phyloP scores from a whole-genome alignment of 2,797 vertebrate genomes.

The Siniperca undulata region DNA sequence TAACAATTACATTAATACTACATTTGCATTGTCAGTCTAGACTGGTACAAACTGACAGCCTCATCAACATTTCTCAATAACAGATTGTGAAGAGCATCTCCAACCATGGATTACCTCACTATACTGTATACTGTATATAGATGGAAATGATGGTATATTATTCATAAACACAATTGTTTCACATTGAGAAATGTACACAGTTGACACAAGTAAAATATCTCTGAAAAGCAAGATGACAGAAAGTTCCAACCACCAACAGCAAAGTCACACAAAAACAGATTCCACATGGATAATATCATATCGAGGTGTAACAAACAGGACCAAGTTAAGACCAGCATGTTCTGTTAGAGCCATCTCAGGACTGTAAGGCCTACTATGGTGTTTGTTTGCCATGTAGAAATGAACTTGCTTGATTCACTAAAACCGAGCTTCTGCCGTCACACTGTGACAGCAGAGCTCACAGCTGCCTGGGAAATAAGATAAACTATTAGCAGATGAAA shows the following conservation, averaged over 20 bases:
- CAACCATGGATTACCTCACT: not conserved
- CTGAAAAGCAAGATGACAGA: conserved; percentile 4
- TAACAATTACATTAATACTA: not conserved
- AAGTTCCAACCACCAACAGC: not conserved
- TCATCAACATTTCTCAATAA: not conserved
- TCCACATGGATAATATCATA: conserved; percentile 38
- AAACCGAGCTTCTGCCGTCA: conserved; percentile 66
- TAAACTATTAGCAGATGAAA: conserved; percentile 76
- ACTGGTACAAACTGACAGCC: not conserved
- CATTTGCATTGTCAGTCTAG: not conserved
- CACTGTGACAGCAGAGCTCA: conserved; percentile 67
- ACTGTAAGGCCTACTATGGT: conserved; percentile 51
- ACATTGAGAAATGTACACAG: not conserved
- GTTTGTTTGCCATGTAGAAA: conserved; percentile 83
- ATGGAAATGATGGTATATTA: not conserved
- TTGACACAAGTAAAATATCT: not conserved
- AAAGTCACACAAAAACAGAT: conserved; percentile 27
- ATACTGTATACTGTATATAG: too few species aligned
- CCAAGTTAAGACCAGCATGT: conserved; percentile 36
- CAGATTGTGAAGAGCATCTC: not conserved
- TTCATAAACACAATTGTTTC: not conserved
- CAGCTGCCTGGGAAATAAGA: conserved; percentile 76
- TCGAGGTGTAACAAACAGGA: conserved; percentile 50
- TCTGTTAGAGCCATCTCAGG: conserved; percentile 66
- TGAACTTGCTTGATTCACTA: conserved; percentile 79